A percentile compares a stretch with the other conserved stretches of the same genome.
These are phyloP conservation scores for Chamaedrilus cognettii DNA, from an alignment of 2,888 invertebrate genomes.

Conservation along the genomic window DNA sequence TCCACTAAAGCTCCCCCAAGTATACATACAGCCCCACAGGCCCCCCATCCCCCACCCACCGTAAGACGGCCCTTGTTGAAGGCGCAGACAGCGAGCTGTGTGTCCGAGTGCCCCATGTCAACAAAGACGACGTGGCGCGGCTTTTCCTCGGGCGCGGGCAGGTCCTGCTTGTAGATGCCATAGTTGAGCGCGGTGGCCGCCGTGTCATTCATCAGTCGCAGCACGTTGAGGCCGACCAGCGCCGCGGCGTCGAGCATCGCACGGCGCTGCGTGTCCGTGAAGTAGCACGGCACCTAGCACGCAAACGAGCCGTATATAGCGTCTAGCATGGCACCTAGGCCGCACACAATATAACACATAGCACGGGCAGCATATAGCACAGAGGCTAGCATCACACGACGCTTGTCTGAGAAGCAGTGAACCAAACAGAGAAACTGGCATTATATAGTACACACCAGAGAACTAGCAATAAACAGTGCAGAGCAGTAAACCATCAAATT, in stretches of 20 bases:
- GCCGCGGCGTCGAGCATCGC: conserved; percentile 88
- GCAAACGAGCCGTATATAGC: no score
- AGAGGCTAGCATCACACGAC: no score
- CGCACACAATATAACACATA: no score
- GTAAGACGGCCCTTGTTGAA: conserved; percentile 94
- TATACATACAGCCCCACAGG: no score
- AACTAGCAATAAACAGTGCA: no score
- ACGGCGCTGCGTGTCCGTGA: conserved; percentile 90
- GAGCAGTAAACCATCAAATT: no score
- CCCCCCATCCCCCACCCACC: conserved; percentile 56
- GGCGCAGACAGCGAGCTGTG: conserved; percentile 84
- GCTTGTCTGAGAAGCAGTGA: no score
- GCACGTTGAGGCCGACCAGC: conserved; percentile 90
- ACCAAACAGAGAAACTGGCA: no score
- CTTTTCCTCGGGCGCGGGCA: conserved; percentile 85
- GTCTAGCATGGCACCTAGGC: no score
- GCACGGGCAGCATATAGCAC: no score
- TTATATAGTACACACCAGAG: no score
- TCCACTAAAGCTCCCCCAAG: no score
- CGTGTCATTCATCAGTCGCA: conserved; percentile 95
- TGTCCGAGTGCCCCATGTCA: conserved; percentile 89
- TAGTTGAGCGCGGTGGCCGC: conserved; percentile 96
- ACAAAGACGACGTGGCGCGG: conserved; percentile 89
- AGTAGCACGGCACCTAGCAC: conserved; percentile 84
- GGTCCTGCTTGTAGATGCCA: conserved; percentile 97